Evolutionary conservation across 2,888 invertebrate genomes (phyloP).

Genomic region (Hipparchia sbordonii): DNA sequence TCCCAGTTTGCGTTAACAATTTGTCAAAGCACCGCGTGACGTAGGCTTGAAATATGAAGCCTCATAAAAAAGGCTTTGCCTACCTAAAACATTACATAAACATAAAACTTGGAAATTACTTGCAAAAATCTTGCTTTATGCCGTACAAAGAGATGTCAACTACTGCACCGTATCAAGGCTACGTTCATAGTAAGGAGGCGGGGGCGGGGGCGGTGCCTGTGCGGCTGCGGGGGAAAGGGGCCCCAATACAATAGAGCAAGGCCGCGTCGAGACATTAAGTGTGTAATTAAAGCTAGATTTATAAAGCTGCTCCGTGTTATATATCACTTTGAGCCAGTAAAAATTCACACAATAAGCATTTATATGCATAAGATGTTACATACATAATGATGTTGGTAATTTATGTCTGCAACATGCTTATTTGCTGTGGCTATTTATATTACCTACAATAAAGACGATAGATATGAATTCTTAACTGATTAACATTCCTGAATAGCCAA

Average conservation of each 20-base stretch:
- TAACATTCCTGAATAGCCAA: not conserved
- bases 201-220: not conserved
- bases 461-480: not conserved
- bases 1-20: slow-evolving; percentile 19
- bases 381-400: not conserved
- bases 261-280: slow-evolving; percentile 25
- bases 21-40: slow-evolving; percentile 21
- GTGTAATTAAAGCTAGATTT: slow-evolving; percentile 30
- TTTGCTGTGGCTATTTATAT: not conserved
- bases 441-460: not conserved
- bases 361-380: not conserved
- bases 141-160: slow-evolving; percentile 36
- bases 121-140: slow-evolving; percentile 24
- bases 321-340: slow-evolving; percentile 16
- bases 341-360: slow-evolving; percentile 6
- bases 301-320: slow-evolving; percentile 20
- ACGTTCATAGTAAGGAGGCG: slow-evolving; percentile 23
- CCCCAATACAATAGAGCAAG: slow-evolving; percentile 28
- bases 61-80: slow-evolving; percentile 16
- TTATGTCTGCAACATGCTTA: not conserved
- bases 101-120: slow-evolving; percentile 29
- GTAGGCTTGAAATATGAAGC: slow-evolving; percentile 18
- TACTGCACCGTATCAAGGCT: slow-evolving; percentile 32
- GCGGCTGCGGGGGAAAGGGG: slow-evolving; percentile 12
- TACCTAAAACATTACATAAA: slow-evolving; percentile 24